Percentiles rank a stretch among this genome's conserved stretches.
Evolutionary conservation across 1,140 invertebrate species (phyloP).

Genomic region (Trichonephila clavipes): DNA sequence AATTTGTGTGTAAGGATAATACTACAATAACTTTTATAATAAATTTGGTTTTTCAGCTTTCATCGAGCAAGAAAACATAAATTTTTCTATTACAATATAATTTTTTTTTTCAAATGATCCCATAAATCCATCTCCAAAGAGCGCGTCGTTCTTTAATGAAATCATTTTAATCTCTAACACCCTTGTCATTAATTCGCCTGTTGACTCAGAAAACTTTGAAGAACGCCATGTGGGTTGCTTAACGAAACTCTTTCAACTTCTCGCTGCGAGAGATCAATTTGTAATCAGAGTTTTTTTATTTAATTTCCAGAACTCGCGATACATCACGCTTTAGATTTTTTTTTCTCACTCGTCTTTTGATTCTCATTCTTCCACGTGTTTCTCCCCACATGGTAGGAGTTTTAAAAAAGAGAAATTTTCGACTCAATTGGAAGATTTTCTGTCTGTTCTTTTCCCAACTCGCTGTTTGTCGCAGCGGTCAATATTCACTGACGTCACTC

Average conservation of each 20-base stretch:
- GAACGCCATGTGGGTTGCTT: not conserved
- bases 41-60: too few relatives aligned
- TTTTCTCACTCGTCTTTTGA: not conserved
- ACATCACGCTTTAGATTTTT: not conserved
- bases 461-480: slow-evolving; percentile 63
- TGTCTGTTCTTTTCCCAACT: slow-evolving; percentile 44
- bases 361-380: slow-evolving; percentile 4
- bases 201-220: slow-evolving; percentile 12
- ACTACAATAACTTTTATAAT: too few relatives aligned
- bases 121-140: not conserved
- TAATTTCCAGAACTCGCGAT: not conserved
- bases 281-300: not conserved
- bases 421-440: not conserved
- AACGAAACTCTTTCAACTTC: not conserved
- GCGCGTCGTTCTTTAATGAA: not conserved
- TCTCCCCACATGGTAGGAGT: slow-evolving; percentile 31
- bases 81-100: not conserved
- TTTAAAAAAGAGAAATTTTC: slow-evolving; percentile 28
- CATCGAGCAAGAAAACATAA: too few relatives aligned
- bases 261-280: too few relatives aligned
- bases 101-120: not conserved
- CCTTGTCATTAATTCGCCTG: not conserved
- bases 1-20: too few relatives aligned
- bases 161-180: not conserved
- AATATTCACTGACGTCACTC: slow-evolving; percentile 70